Conservation (phyloP, 2,797 vertebrate species). For the Sebastiscus tertius region DNA sequence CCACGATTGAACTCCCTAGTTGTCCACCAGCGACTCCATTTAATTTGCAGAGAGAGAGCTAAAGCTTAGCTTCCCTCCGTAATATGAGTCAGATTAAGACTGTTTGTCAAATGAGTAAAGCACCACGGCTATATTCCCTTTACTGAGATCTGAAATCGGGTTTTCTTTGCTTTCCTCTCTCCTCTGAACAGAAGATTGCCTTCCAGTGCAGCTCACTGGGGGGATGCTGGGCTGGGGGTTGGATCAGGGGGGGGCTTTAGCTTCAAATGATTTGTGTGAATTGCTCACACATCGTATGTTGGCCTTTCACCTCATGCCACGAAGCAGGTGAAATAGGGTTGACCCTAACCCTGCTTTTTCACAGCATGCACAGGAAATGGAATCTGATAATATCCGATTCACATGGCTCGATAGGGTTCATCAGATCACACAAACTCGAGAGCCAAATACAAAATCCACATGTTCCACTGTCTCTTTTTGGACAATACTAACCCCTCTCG, state of each 20-base stretch:
- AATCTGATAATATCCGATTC: slow-evolving; percentile 24
- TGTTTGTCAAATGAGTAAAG: slow-evolving; percentile 13
- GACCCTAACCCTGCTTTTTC: slow-evolving; percentile 37
- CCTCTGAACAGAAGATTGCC: slow-evolving; percentile 47
- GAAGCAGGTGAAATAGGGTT: slow-evolving; percentile 56
- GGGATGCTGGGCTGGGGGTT: neutral
- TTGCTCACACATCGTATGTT: slow-evolving; percentile 32
- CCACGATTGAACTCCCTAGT: neutral
- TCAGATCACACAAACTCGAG: slow-evolving; percentile 54
- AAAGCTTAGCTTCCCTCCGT: neutral
- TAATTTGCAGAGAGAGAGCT: neutral
- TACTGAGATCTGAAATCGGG: slow-evolving; percentile 21
- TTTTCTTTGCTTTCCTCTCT: slow-evolving; percentile 29
- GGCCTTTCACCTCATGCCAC: slow-evolving; percentile 36
- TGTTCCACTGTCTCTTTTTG: slow-evolving; percentile 24
- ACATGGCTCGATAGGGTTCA: slow-evolving; percentile 42
- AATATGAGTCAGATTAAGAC: slow-evolving; percentile 23
- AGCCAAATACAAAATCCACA: slow-evolving; percentile 20
- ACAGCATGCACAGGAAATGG: slow-evolving; percentile 45
- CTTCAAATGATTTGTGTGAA: slow-evolving; percentile 55
- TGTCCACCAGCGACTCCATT: neutral
- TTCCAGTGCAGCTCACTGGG: slow-evolving; percentile 15
- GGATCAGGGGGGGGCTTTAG: neutral
- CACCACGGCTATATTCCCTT: neutral
- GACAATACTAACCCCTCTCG: slow-evolving; percentile 26